phyloP scores from a whole-genome alignment of 1,140 invertebrate genomes.

The Anthonomus grandis region DNA sequence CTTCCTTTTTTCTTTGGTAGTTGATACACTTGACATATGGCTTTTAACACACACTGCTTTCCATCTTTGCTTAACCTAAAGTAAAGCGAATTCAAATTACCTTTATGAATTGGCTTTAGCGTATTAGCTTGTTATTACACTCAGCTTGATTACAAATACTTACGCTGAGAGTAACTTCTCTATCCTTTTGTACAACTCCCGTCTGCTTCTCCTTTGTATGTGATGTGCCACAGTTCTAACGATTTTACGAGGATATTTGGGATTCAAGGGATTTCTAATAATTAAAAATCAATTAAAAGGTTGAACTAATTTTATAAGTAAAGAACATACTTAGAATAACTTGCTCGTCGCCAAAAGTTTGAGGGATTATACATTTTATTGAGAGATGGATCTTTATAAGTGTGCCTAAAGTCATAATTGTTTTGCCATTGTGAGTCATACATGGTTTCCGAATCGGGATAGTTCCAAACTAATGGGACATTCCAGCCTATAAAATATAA shows the following conservation, averaged over 20 bases:
- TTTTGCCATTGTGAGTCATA: too few relatives aligned
- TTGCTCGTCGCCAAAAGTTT: not conserved
- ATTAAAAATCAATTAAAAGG: not conserved
- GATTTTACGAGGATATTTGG: not conserved
- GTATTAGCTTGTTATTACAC: not conserved
- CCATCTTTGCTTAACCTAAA: conserved; percentile 41
- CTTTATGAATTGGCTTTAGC: not conserved
- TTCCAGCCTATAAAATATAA: too few relatives aligned
- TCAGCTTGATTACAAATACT: conserved; percentile 41
- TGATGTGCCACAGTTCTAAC: conserved; percentile 38
- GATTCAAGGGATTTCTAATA: not conserved
- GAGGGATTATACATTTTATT: not conserved
- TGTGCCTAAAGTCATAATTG: too few relatives aligned
- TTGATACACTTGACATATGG: conserved; percentile 51
- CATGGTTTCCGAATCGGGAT: too few relatives aligned
- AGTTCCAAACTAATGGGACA: too few relatives aligned
- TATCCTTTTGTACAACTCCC: conserved; percentile 57
- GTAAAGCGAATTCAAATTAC: conserved; percentile 2
- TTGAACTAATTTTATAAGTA: not conserved
- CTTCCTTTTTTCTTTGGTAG: conserved; percentile 37
- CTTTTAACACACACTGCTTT: conserved; percentile 53
- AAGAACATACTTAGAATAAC: not conserved
- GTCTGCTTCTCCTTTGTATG: conserved; percentile 52
- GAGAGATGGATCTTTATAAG: too few relatives aligned
- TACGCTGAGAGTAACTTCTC: conserved; percentile 59